phyloP scores from a whole-genome alignment of 2,888 invertebrate species.

The Cantharis flavilabris region DNA sequence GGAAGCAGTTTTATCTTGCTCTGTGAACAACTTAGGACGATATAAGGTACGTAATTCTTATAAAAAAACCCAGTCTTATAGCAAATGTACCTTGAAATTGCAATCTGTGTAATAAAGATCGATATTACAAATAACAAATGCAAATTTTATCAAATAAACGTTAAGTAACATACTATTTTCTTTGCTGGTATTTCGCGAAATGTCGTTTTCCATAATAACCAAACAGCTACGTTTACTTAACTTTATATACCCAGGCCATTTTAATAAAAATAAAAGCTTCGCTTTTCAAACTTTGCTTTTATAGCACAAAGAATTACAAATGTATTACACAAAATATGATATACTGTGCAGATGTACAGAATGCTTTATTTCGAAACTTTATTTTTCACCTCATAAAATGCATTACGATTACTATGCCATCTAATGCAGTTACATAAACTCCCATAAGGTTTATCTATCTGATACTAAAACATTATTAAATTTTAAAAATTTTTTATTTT shows the following conservation, averaged over 20 bases:
- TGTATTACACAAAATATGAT: neutral
- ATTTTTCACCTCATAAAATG: too few relatives aligned
- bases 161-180: neutral
- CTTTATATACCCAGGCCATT: neutral
- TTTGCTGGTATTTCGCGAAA: neutral
- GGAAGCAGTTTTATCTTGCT: slow-evolving; percentile 67
- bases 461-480: too few relatives aligned
- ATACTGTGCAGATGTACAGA: neutral
- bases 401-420: too few relatives aligned
- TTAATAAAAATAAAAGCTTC: neutral
- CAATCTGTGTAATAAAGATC: neutral
- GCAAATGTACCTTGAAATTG: neutral
- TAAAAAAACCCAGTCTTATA: neutral
- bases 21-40: slow-evolving; percentile 65
- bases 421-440: too few relatives aligned
- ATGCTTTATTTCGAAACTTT: neutral
- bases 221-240: neutral
- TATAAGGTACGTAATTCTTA: slow-evolving; percentile 60
- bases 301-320: neutral
- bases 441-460: too few relatives aligned
- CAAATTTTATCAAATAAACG: neutral
- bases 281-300: neutral
- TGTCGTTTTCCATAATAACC: neutral
- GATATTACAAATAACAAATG: neutral
- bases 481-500: too few relatives aligned